A percentile compares a stretch with the other conserved stretches of the same genome.
Evolutionary conservation across 2,113 vertebrate species (phyloP).

Genomic region (Clarias gariepinus): DNA sequence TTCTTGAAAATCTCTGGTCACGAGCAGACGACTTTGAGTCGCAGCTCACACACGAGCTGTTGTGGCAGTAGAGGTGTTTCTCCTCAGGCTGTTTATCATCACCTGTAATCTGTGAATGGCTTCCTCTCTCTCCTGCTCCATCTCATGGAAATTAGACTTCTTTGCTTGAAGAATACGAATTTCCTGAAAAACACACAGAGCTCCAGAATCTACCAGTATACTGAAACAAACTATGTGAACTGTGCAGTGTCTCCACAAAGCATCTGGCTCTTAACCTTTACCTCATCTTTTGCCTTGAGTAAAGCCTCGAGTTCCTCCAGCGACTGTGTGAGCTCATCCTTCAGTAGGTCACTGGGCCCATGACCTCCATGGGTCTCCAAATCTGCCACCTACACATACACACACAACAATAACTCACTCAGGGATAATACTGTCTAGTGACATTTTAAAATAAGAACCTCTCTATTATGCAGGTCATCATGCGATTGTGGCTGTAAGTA

Average conservation of each 20-base stretch:
- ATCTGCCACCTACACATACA: constrained; percentile 79
- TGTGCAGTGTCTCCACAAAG: neutral
- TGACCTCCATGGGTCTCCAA: constrained; percentile 81
- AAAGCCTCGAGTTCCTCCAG: constrained; percentile 87
- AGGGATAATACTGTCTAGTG: neutral
- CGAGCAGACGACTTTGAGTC: neutral
- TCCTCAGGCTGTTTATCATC: neutral
- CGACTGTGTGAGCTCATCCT: constrained; percentile 81
- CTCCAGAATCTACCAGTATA: neutral
- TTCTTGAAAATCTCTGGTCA: neutral
- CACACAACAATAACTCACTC: neutral
- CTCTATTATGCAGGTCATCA: neutral
- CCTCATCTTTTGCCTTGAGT: constrained; percentile 92
- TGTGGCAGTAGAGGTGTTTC: neutral
- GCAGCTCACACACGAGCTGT: neutral
- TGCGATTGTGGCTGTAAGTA: neutral
- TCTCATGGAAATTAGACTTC: constrained; percentile 76
- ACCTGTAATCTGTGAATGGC: constrained; percentile 89
- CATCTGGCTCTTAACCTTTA: constrained; percentile 46
- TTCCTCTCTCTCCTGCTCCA: constrained; percentile 80
- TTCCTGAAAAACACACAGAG: constrained; percentile 75
- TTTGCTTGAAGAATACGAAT: constrained; percentile 88
- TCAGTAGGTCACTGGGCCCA: constrained; percentile 72
- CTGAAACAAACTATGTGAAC: neutral
- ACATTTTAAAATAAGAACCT: constrained; percentile 10